Base-by-base conservation (phyloP, 2,888 invertebrate species). In the Ditylenchus weischeri region DNA sequence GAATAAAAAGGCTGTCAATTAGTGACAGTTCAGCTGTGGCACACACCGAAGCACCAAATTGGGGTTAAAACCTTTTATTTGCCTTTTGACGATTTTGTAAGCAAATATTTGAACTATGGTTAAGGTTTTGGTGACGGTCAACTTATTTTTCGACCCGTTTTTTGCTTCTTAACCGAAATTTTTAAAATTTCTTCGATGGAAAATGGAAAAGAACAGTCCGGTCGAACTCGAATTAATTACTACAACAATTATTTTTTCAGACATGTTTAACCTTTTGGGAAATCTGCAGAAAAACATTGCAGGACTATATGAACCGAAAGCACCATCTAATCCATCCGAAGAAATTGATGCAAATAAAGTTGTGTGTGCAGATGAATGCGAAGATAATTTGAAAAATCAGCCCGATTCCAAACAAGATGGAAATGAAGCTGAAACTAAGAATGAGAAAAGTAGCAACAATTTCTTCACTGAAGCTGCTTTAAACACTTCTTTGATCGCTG, bases 271-370 rank as follows among this genome's bases (percentile, higher is more conserved):
- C 11, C 29, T 62, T 4, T 48, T 62, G 19, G 43, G 48, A 1
- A 62, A 47, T 48, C n/a, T 62, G 8, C 62, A 62, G 49, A 62
- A 29, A 19, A 62, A 47, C n/a, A 47, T 62, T n/a, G n/a, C 23
- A 15, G 48, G 62, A 18, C n/a, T 36, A 11, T 59, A 35, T 38
- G 59, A 59, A 36, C 43, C 43, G 15, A 59, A 48, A 21, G 3
- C 13, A n/a, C 47, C 62, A 19, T 0, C 62, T 23, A 8, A 43
- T 8, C 15, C 43, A 43, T 43, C 43, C 1, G 15, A 43, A 15
- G 2, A 13, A 15, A 43, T 10, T 13, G 43, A 43, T 15, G 8
- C 43, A 10, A 43, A 15, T 43, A 15, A 43, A 43, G 15, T 43
- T 43, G 43, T 15, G 43, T 3, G 8, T 10, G 8, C 11, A 3